Evolutionary conservation across 2,888 invertebrate species (phyloP), one percentile per base, ranked within the genome.

Genomic region (Dorcus parallelipipedus): DNA sequence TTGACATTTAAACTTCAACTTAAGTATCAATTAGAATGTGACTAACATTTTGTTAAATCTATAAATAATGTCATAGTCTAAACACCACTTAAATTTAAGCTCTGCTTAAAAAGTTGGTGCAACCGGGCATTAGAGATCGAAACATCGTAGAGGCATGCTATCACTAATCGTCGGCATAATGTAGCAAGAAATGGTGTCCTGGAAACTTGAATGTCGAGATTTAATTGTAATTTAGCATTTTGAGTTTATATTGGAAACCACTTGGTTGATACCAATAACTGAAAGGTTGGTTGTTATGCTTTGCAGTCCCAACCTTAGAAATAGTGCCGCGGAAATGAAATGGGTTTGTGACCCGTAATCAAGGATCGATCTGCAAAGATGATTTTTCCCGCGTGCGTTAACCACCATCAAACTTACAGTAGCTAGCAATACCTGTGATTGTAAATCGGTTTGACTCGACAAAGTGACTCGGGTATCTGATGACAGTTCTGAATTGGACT

Each of bases 221-320:
- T 47, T 56, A 9, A 52, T 47, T 2, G 10, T 51, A n/a, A n/a
- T n/a, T n/a, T n/a, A n/a, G n/a, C n/a, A 9, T n/a, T 49, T 49
- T 23, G 9, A n/a, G 40, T 40, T 40, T 9, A 49, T 49, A 20
- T 49, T 49, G 4, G 49, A 26, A 8, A 10, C 10, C 26, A 26
- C 20, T 20, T 20, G n/a, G n/a, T n/a, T n/a, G n/a, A n/a, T n/a
- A n/a, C n/a, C n/a, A n/a, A n/a, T n/a, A n/a, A n/a, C n/a, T n/a
- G n/a, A n/a, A n/a, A n/a, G 20, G n/a, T 49, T 49, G 4, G 9
- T 49, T n/a, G 40, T n/a, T n/a, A n/a, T 2, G 2, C 3, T n/a
- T 40, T n/a, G 9, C n/a, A 40, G n/a, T n/a, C n/a, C n/a, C 2
- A 2, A n/a, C 23, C 40, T 52, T 40, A 10, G 40, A 26, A 14